phyloP scores from a whole-genome alignment of 2,797 vertebrate species.

The Chromis chromis region DNA sequence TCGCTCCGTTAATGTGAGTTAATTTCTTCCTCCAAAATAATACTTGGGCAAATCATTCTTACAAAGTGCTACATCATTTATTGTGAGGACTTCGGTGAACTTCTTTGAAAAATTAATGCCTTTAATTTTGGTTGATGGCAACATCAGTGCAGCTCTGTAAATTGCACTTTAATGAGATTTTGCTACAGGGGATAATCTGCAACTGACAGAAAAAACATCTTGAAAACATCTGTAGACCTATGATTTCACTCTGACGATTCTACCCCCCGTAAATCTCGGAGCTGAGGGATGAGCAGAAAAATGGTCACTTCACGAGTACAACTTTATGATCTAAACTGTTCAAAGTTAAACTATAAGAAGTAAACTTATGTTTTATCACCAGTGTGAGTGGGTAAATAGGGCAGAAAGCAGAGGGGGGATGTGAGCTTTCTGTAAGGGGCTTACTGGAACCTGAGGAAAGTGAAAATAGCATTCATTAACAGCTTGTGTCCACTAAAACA shows the following conservation, averaged over 20 bases:
- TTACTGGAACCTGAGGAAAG: slow-evolving; percentile 85
- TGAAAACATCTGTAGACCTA: slow-evolving; percentile 99
- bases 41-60: slow-evolving; percentile 97
- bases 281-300: slow-evolving; percentile 90
- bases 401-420: slow-evolving; percentile 7
- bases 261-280: slow-evolving; percentile 92
- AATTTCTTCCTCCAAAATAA: slow-evolving; percentile 90
- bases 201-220: slow-evolving; percentile 99
- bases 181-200: slow-evolving; percentile 99
- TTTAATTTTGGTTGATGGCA: slow-evolving; percentile 99
- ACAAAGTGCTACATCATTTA: slow-evolving; percentile 99
- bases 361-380: slow-evolving; percentile 46
- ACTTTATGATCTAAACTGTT: slow-evolving; percentile 84
- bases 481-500: slow-evolving; percentile 81
- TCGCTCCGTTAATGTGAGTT: slow-evolving; percentile 93
- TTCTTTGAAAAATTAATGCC: slow-evolving; percentile 99
- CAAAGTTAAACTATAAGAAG: slow-evolving; percentile 80
- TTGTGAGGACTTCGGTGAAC: slow-evolving; percentile 97
- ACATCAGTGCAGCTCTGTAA: slow-evolving; percentile 99
- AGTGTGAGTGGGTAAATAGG: slow-evolving; percentile 16
- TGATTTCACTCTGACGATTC: slow-evolving; percentile 97
- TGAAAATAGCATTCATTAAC: slow-evolving; percentile 84
- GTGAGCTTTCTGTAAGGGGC: slow-evolving; percentile 46
- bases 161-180: slow-evolving; percentile 99
- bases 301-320: slow-evolving; percentile 84